Conservation (phyloP, 2,888 invertebrate species). For the Agrotis ipsilon region DNA sequence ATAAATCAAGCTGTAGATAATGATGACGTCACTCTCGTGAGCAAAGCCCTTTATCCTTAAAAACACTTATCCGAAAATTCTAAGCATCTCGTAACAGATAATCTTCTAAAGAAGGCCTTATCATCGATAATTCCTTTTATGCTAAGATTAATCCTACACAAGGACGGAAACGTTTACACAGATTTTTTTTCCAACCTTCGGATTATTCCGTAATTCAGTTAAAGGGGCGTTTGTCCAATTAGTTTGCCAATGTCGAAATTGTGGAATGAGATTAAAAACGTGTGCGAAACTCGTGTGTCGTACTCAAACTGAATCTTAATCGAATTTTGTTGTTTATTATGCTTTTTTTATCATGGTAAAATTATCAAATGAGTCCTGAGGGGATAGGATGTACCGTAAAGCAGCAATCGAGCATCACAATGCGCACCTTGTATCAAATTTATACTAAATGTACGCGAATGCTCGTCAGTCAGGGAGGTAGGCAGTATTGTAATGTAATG, state of each 20-base stretch:
- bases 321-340: too few species aligned
- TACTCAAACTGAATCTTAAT: too few species aligned
- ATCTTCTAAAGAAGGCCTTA: conserved; percentile 26
- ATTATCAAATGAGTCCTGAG: too few species aligned
- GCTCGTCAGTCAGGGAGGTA: too few species aligned
- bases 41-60: neutral
- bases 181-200: conserved; percentile 24
- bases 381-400: too few species aligned
- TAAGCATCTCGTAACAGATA: conserved; percentile 28
- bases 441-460: too few species aligned
- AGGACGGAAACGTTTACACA: neutral
- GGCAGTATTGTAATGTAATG: too few species aligned
- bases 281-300: neutral
- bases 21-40: neutral
- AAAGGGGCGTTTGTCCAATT: conserved; percentile 40
- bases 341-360: too few species aligned
- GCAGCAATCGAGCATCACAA: too few species aligned
- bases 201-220: conserved; percentile 51
- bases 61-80: conserved; percentile 8
- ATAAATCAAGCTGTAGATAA: too few species aligned
- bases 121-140: conserved; percentile 39
- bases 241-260: conserved; percentile 10
- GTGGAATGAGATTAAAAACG: conserved; percentile 36
- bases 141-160: conserved; percentile 13
- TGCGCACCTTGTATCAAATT: too few species aligned